Conservation (phyloP, 2,797 vertebrate species). For the Babyrousa celebensis region DNA sequence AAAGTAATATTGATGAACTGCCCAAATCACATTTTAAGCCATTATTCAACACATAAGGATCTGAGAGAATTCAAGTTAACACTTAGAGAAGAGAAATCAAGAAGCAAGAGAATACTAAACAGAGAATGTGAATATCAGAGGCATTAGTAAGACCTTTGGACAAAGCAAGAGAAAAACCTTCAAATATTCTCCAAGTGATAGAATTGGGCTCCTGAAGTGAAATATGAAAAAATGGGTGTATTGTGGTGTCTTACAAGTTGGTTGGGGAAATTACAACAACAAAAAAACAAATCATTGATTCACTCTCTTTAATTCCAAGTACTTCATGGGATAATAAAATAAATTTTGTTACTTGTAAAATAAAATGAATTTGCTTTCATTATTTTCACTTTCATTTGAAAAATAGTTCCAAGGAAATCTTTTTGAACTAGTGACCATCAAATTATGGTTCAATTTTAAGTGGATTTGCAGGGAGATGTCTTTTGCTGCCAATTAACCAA, state of each 20-base stretch:
- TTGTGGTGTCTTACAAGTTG: neutral
- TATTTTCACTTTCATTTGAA: constrained; percentile 34
- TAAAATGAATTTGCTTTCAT: constrained; percentile 25
- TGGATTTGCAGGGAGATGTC: neutral
- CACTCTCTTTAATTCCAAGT: constrained; percentile 4
- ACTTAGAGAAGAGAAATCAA: constrained; percentile 38
- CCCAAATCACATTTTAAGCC: constrained; percentile 13
- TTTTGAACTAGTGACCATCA: constrained; percentile 38
- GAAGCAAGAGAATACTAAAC: neutral
- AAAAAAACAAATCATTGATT: neutral
- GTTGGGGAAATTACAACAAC: constrained; percentile 5
- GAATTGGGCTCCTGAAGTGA: neutral
- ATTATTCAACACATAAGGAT: neutral
- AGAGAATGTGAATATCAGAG: constrained; percentile 4
- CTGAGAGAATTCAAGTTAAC: neutral
- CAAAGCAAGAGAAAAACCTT: neutral
- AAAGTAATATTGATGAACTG: neutral
- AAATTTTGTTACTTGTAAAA: constrained; percentile 38
- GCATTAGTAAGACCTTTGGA: neutral
- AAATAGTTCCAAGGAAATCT: neutral
- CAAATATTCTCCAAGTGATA: neutral
- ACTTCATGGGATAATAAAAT: neutral
- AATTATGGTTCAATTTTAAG: constrained; percentile 6
- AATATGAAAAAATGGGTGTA: neutral
- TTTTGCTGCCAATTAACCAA: neutral